Evolutionary conservation across 1,140 invertebrate genomes (phyloP), one percentile per base, ranked within the genome.

Genomic region (Rhagoletis pomonella): DNA sequence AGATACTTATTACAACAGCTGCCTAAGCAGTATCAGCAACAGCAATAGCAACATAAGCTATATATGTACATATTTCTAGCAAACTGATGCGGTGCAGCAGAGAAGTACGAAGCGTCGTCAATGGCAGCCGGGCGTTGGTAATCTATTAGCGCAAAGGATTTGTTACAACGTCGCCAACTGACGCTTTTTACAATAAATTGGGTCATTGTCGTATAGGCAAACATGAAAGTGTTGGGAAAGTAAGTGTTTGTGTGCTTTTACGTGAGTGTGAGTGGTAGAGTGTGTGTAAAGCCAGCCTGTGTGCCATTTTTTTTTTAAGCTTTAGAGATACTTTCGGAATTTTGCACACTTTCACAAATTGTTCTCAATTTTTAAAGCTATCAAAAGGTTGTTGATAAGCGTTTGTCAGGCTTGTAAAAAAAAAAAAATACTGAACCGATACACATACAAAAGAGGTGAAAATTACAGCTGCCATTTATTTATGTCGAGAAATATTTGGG

Each of bases 71-170:
- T 7, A 4, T 62, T 12, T 12, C 60, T 62, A 14, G 60, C 17
- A 0, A 12, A 14, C 9, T 4, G 60, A 14, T 4, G 60, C 0
- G 60, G 12, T 6, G 10, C 50, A 14, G 60, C 60, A n/a, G 17
- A 14, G 0, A 4, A 62, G 0, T 1, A 62, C 2, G 1, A 62
- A 62, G 60, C 60, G 12, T 12, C 60, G 60, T 62, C 60, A 62
- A 14, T 62, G 60, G 12, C 60, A 67, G 64, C 64, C 64, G 64
- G 73, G 73, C 73, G 73, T 81, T 81, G 17, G 73, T 81, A 81
- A 81, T 81, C 73, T 81, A 81, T 81, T 81, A 81, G 73, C 73
- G 73, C 73, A 81, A 81, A 81, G 73, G 73, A 81, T 81, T 81
- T 81, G 73, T 81, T 81, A 81, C 14, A 81, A 29, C 19, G 73